A percentile compares a stretch with the other conserved stretches of the same genome.
phyloP scores from a whole-genome alignment of 2,797 vertebrate species.

The Nannoperca australis region DNA sequence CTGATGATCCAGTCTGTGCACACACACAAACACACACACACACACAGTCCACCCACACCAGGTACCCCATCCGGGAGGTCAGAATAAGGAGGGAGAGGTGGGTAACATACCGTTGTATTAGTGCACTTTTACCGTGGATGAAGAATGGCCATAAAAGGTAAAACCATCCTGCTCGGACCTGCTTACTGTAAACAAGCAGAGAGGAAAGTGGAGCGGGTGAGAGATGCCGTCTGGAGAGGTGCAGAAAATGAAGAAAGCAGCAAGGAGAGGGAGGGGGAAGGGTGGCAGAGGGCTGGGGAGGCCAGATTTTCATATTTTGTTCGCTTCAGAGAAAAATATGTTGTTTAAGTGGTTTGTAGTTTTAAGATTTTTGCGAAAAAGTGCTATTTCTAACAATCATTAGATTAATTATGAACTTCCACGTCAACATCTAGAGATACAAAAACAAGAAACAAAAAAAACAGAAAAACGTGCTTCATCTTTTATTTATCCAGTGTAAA shows the following conservation, averaged over 20 bases:
- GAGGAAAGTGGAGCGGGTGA: conserved; percentile 75
- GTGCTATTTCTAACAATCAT: not conserved
- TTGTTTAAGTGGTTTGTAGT: not conserved
- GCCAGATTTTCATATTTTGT: conserved; percentile 1
- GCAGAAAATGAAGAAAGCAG: conserved; percentile 61
- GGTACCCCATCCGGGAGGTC: conserved; percentile 72
- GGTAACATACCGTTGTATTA: conserved; percentile 78
- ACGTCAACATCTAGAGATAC: not conserved
- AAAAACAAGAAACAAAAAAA: not conserved
- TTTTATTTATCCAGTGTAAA: not conserved
- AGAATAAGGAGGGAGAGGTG: conserved; percentile 69
- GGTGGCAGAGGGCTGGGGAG: conserved; percentile 31
- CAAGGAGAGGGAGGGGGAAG: conserved; percentile 2
- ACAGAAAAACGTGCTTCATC: not conserved
- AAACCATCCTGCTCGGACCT: conserved; percentile 85
- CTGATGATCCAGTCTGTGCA: conserved; percentile 27
- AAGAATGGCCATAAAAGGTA: conserved; percentile 93
- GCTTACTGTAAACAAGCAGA: conserved; percentile 91
- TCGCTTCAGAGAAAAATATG: not conserved
- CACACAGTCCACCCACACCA: conserved; percentile 53
- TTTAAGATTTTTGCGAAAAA: not conserved
- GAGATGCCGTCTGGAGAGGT: conserved; percentile 77
- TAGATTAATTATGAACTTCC: not conserved
- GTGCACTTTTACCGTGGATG: conserved; percentile 89
- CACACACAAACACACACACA: conserved; percentile 34